Evolutionary conservation across 2,113 vertebrate species (phyloP), one percentile per base, ranked within the genome.

Genomic region (Phycodurus eques): DNA sequence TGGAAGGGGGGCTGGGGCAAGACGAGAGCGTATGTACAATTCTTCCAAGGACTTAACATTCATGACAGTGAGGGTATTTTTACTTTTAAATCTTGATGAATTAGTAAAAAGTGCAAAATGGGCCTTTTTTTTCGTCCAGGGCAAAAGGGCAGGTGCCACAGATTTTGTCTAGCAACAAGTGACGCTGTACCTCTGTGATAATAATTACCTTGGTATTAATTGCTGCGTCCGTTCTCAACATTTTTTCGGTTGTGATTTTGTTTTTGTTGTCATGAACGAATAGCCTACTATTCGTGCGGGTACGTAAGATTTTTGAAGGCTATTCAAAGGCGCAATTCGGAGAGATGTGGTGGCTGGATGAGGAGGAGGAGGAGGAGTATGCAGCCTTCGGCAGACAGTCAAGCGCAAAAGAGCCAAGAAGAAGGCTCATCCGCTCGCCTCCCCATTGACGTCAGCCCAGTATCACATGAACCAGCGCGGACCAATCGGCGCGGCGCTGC

Each of bases 371-470:
- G 10, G 42, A 27, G 64, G 59, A 43, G 77, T 68, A 80, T 51
- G 82, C 75, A 72, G 82, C 74, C 80, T 76, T 79, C 53, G 73
- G 77, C 85, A 87, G 86, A 90, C 86, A 87, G 87, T 82, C 80
- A 61, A 85, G 79, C 81, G 76, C 77, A 79, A 84, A 83, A 91
- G 85, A 92, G 87, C 81, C 89, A 86, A 88, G 59, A 60, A 61
- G 59, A 61, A 61, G 74, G 90, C 90, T 92, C 93, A 93, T 94
- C 93, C 92, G 92, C 87, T 93, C 80, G 88, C 90, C 92, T 93
- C 89, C 89, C 91, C 84, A 94, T 94, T 94, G 94, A 94, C 94
- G 94, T 94, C 94, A 94, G 88, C 86, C 75, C 68, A 35, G 81
- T 73, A 75, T 91, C 94, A 93, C 92, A 80, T 94, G 94, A 89